Base-by-base conservation (phyloP, 2,797 vertebrate species). In the Meriones psammophilus region DNA sequence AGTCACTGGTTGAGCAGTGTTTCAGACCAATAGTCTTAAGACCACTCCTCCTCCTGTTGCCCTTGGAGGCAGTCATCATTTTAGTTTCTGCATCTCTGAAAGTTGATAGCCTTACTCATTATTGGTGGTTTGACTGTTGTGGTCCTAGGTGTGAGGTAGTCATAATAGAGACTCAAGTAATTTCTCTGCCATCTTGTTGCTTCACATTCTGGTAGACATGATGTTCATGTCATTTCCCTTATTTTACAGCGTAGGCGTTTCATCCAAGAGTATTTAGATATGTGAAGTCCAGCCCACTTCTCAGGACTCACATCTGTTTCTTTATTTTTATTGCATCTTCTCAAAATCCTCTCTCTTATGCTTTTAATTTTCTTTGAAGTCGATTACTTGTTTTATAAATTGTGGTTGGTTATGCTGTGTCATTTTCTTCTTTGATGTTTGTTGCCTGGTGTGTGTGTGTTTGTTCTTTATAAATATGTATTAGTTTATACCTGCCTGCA, bases 381-480 rank as follows among this genome's bases (percentile, higher is more conserved):
- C 42, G 5, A 33, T 87, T 89, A 46, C 74, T 85, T 79, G 54
- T 84, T 93, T 96, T 30, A 79, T 79, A 79, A 73, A 87, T 83
- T 86, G 28, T 33, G n/a, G 56, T 86, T 94, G 50, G 22, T 42
- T 89, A 69, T 74, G 84, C 39, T 68, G 18, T 96, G 76, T 77
- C 18, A 71, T 28, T 69, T 13, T 94, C 30, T 86, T 93, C 33
- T 71, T 39, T 6, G 81, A 46, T 8, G 73, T 94, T 84, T n/a
- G 30, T 84, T 95, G 91, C 92, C 76, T 56, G 94, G 39, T 76
- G 22, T 95, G 26, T 74, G 14, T 17, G 46, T 20, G 17, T 24
- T 62, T 91, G 4, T 12, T 15, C 30, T 26, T 14, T 80, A 54
- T 54, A 95, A 46, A 15, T 94, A 46, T 13, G 2, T 50, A 15